phyloP scores from a whole-genome alignment of 1,140 invertebrate species.

The Anastatus disparis region DNA sequence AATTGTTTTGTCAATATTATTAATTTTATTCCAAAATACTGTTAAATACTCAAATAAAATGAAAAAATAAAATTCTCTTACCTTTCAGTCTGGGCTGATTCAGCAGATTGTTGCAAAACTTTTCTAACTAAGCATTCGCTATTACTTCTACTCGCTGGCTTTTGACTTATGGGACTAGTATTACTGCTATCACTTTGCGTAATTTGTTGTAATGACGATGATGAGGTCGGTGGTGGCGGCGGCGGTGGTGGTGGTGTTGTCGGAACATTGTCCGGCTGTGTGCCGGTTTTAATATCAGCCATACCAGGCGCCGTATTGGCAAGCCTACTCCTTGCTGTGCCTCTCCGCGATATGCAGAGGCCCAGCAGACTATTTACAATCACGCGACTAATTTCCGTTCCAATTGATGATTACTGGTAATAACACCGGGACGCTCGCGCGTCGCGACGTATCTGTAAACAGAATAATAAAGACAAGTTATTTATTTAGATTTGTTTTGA shows the following conservation, averaged over 20 bases:
- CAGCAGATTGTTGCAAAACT: slow-evolving; percentile 2
- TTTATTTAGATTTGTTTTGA: no score
- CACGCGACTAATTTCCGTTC: slow-evolving; percentile 43
- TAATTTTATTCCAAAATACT: neutral
- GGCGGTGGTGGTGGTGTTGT: neutral
- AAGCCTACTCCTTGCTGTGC: slow-evolving; percentile 4
- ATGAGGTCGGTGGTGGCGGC: neutral
- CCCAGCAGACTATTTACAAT: slow-evolving; percentile 47
- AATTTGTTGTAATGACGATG: no score
- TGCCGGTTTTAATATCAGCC: no score
- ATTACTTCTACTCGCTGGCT: neutral
- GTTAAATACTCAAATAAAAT: neutral
- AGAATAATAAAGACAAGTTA: no score
- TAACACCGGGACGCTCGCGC: neutral
- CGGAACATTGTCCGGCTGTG: no score
- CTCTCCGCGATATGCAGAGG: slow-evolving; percentile 41
- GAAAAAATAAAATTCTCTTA: neutral
- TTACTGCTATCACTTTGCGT: no score
- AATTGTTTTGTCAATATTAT: no score
- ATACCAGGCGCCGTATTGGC: slow-evolving; percentile 30
- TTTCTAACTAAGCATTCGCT: slow-evolving; percentile 5
- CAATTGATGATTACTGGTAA: no score
- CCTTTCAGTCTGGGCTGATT: neutral
- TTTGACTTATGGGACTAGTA: no score
- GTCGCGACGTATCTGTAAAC: neutral